Evolutionary conservation across 2,888 invertebrate genomes (phyloP), one percentile per base, ranked within the genome.

Genomic region (Drosophila aldrichi): DNA sequence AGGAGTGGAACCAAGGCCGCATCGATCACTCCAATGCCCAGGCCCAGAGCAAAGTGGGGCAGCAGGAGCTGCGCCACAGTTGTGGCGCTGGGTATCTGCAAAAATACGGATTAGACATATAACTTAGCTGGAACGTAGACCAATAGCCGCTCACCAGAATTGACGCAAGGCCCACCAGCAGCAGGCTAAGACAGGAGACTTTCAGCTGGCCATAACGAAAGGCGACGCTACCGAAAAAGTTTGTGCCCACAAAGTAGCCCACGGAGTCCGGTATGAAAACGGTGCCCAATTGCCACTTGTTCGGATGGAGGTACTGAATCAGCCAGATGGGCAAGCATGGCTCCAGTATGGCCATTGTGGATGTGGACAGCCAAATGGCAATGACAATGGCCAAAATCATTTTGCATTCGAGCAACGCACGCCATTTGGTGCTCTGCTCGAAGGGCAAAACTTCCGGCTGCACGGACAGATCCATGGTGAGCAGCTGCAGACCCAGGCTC

Each of bases 241-340:
- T 96, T 0, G 97, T 97, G 32, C 97, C 97, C 44, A 97, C 92
- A 71, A 97, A 94, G 90, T 97, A 97, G 0, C 97, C 97, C 38
- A 97, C 88, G 81, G 97, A 97, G 91, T 97, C 97, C 0, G 97
- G 97, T 71, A 97, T 95, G 88, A 97, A 97, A 7, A 97, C 96
- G 0, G 96, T 95, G 4, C 97, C 97, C 86, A 96, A 92, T 90
- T 96, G 95, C 96, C 96, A 96, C 71, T 92, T 93, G 52, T 91
- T 92, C 0, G 93, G 92, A 61, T 91, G 91, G 0, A 93, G 72
- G 70, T 93, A 88, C 75, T 92, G 91, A 91, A 96, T 94, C 44
- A 97, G 92, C 97, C 97, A 97, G 83, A 97, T 95, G 0, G 97
- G 97, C 18, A 97, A 93, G 70, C 96, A 96, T 0, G 97, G 96